Evolutionary conservation across 2,888 invertebrate species (phyloP), one percentile per base, ranked within the genome.

Genomic region (Sarcophaga caerulescens): DNA sequence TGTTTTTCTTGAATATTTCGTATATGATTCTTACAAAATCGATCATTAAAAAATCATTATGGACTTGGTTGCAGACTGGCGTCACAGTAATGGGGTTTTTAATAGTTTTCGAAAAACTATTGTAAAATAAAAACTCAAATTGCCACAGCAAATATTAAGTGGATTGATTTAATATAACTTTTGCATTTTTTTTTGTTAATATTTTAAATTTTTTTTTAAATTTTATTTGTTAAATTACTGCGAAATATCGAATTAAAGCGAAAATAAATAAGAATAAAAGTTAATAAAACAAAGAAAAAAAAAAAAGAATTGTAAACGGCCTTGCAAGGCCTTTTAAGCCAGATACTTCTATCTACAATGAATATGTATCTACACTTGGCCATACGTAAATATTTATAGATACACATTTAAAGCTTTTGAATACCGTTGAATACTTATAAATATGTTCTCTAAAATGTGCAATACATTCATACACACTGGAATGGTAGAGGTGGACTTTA

Each of bases 311-410:
- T 84, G 85, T 88, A 71, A 89, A 90, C 91, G 91, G 90, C 91
- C 91, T 91, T 91, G 91, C 91, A 91, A 91, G 91, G 91, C 91
- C 91, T 91, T 91, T 91, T 91, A 70, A 76, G 80, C 78, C 63
- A 84, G 74, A 65, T 45, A 62, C 70, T 75, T 75, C 68, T 52
- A 65, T 23, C 35, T 59, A 68, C 21, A 17, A 25, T 59, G 45
- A 45, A 69, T 23, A n/a, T n/a, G n/a, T n/a, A 63, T n/a, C 17
- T 47, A 63, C 25, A 65, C 62, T 10, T 23, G 2, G 8, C 35
- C 35, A 35, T 35, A 35, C 35, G 35, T 35, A 35, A 35, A 35
- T 35, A 35, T 35, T 8, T 35, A 35, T 35, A 35, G 35, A 35
- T 35, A 35, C 8, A 35, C 35, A 35, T 35, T 35, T 35, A 35